Percentiles rank a stretch among this genome's conserved stretches.
Evolutionary conservation across 2,888 invertebrate genomes (phyloP).

Genomic region (Tetranychus truncatus): DNA sequence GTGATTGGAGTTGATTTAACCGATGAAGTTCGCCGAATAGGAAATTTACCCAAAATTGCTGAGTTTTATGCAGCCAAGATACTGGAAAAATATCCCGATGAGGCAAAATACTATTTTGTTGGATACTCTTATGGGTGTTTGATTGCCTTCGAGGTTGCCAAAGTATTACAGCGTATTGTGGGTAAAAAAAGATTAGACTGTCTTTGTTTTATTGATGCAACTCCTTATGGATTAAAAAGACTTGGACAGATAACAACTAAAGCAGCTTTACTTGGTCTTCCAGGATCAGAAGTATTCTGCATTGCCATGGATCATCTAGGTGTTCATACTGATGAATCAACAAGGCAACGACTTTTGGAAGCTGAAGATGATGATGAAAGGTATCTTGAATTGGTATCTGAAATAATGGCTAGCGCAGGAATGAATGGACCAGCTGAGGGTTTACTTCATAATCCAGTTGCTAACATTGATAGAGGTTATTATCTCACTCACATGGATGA

Average conservation of each 20-base stretch:
- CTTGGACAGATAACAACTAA: background rate
- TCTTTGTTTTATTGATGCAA: constrained; percentile 1
- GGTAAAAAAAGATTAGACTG: background rate
- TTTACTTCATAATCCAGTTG: background rate
- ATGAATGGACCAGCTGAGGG: constrained; percentile 3
- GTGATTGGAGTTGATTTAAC: constrained; percentile 72
- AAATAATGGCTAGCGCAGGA: constrained; percentile 1
- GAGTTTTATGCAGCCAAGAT: constrained; percentile 5
- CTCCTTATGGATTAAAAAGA: constrained; percentile 3
- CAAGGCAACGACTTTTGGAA: background rate
- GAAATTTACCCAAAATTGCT: constrained; percentile 2
- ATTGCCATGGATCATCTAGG: background rate
- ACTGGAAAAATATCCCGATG: constrained; percentile 7
- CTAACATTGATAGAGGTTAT: constrained; percentile 3
- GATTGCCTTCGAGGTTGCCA: constrained; percentile 10
- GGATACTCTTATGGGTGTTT: constrained; percentile 13
- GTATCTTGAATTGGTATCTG: background rate
- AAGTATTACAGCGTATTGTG: constrained; percentile 6
- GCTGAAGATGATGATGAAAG: constrained; percentile 8
- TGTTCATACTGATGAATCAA: background rate
- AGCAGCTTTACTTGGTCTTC: background rate
- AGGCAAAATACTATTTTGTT: constrained; percentile 9
- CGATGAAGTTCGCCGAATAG: background rate
- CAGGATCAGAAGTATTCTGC: background rate
- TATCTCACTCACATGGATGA: background rate